Percentiles rank a stretch among this genome's conserved stretches.
phyloP scores from a whole-genome alignment of 1,140 invertebrate species.

The Elymnias hypermnestra region DNA sequence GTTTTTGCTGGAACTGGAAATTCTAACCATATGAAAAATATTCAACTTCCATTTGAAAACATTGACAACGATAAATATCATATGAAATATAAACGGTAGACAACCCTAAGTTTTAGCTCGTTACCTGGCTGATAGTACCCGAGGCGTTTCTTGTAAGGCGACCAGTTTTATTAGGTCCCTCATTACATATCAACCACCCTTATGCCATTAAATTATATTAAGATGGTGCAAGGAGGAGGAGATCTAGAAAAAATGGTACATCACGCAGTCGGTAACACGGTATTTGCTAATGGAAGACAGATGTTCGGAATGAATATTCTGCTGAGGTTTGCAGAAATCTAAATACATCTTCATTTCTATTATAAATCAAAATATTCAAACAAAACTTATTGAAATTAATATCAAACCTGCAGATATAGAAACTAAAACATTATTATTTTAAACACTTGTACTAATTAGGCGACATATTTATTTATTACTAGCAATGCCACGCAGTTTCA shows the following conservation, averaged over 20 bases:
- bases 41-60: too few relatives aligned
- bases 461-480: too few relatives aligned
- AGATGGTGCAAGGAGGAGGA: constrained; percentile 16
- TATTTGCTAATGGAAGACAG: constrained; percentile 70
- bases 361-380: too few relatives aligned
- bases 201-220: constrained; percentile 36
- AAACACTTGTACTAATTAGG: too few relatives aligned
- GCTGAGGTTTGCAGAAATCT: constrained; percentile 49
- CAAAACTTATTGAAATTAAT: too few relatives aligned
- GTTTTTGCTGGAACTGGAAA: too few relatives aligned
- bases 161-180: constrained; percentile 45
- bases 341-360: constrained; percentile 19
- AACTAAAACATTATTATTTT: too few relatives aligned
- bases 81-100: too few relatives aligned
- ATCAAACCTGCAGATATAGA: too few relatives aligned
- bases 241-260: constrained; percentile 38
- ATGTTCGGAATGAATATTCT: constrained; percentile 59
- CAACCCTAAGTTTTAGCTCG: constrained; percentile 26
- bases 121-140: constrained; percentile 61
- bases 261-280: constrained; percentile 48
- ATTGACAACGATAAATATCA: too few relatives aligned
- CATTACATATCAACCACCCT: constrained; percentile 45
- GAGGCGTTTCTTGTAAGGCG: constrained; percentile 52
- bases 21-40: too few relatives aligned
- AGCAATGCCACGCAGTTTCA: too few relatives aligned